Conservation (phyloP, 2,797 vertebrate species). For the Lutjanus campechanus region DNA sequence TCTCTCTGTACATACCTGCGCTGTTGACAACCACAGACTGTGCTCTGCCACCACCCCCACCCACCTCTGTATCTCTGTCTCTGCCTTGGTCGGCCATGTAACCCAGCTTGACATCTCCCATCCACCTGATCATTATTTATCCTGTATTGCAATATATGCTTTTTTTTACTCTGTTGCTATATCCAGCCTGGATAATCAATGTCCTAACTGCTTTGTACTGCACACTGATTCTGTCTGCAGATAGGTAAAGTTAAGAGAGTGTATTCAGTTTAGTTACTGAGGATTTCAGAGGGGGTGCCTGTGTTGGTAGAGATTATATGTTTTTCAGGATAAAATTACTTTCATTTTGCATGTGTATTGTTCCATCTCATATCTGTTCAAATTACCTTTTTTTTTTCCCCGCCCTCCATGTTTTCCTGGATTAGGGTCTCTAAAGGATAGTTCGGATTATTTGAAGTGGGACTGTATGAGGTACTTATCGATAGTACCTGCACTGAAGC, state of each 20-base stretch:
- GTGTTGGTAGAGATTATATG: slow-evolving; percentile 23
- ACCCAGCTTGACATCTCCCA: slow-evolving; percentile 42
- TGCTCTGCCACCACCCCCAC: slow-evolving; percentile 41
- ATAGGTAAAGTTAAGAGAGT: slow-evolving; percentile 8
- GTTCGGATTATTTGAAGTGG: too few species aligned
- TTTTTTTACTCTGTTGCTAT: slow-evolving; percentile 37
- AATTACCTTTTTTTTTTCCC: slow-evolving; percentile 21
- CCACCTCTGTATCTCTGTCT: slow-evolving; percentile 45
- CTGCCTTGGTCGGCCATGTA: slow-evolving; percentile 58
- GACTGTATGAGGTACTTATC: too few species aligned
- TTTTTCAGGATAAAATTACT: slow-evolving; percentile 28
- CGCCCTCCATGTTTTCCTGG: slow-evolving; percentile 32
- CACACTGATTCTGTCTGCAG: slow-evolving; percentile 48
- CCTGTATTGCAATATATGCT: slow-evolving; percentile 15
- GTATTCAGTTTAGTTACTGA: slow-evolving; percentile 20
- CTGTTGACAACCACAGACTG: slow-evolving; percentile 54
- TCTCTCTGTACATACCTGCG: slow-evolving; percentile 78
- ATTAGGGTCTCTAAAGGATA: slow-evolving; percentile 14
- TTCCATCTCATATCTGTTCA: slow-evolving; percentile 41
- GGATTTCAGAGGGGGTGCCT: slow-evolving; percentile 39
- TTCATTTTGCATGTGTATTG: slow-evolving; percentile 77
- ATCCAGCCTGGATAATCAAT: slow-evolving; percentile 38
- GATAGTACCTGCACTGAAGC: too few species aligned
- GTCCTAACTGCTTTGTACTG: slow-evolving; percentile 28
- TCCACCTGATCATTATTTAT: slow-evolving; percentile 49